Evolutionary conservation across 2,797 vertebrate genomes (phyloP).

Genomic region (Amblyopsis hoosieri): DNA sequence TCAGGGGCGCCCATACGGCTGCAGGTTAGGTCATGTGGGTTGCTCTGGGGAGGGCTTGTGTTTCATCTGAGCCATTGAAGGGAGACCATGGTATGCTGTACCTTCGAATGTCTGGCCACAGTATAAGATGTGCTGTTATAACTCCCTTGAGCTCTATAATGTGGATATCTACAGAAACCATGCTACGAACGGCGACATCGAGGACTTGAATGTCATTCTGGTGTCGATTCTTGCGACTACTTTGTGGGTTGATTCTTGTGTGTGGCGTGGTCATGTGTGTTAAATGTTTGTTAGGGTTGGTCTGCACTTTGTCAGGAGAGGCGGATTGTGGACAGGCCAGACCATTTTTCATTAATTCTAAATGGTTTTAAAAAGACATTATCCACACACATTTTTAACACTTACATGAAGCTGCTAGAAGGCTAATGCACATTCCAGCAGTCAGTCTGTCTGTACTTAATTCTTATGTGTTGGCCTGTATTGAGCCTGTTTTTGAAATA

Average conservation of each 20-base stretch:
- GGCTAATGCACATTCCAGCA: constrained; percentile 28
- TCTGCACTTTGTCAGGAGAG: constrained; percentile 28
- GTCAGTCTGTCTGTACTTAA: constrained; percentile 23
- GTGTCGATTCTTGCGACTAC: too few species aligned
- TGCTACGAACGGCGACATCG: too few species aligned
- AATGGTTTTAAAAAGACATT: constrained; percentile 33
- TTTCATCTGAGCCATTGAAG: constrained; percentile 12
- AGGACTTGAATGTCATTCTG: too few species aligned
- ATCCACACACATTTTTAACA: constrained; percentile 20
- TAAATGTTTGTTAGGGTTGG: constrained; percentile 13
- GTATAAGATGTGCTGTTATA: constrained; percentile 12
- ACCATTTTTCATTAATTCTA: constrained; percentile 27
- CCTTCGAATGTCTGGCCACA: constrained; percentile 7
- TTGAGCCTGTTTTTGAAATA: constrained; percentile 40
- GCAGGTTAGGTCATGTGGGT: constrained; percentile 8
- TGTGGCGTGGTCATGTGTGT: too few species aligned
- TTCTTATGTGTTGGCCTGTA: constrained; percentile 21
- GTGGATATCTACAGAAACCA: constrained; percentile 4
- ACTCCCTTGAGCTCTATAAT: constrained; percentile 3
- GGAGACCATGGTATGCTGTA: constrained; percentile 4
- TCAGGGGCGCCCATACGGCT: neutral
- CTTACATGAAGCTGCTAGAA: constrained; percentile 20
- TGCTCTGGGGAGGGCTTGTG: constrained; percentile 2
- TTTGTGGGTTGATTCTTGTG: too few species aligned
- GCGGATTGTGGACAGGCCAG: neutral